Percentiles rank a stretch among this genome's conserved stretches.
Conservation (phyloP, 2,113 vertebrate genomes). For the Semicossyphus pulcher region DNA sequence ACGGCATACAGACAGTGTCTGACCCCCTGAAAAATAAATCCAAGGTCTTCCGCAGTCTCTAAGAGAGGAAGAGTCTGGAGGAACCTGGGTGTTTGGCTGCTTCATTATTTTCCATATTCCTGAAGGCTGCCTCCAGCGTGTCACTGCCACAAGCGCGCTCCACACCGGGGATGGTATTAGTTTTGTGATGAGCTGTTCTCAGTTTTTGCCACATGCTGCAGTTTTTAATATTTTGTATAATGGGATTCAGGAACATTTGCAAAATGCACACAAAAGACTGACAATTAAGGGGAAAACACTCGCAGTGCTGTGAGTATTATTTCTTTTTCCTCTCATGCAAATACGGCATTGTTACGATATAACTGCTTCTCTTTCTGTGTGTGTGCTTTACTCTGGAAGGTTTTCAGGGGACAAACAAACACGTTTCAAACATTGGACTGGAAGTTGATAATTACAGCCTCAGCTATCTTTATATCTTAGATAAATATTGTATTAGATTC, state of each 20-base stretch:
- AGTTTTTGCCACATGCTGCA: slow-evolving; percentile 5
- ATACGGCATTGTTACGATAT: background rate
- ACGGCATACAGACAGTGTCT: slow-evolving; percentile 7
- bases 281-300: slow-evolving; percentile 9
- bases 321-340: background rate
- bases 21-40: slow-evolving; percentile 45
- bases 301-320: background rate
- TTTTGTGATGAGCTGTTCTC: slow-evolving; percentile 19
- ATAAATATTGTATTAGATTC: too few relatives aligned
- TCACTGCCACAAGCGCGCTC: slow-evolving; percentile 41
- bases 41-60: slow-evolving; percentile 25
- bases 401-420: background rate
- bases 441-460: background rate
- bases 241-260: background rate
- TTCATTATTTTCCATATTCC: slow-evolving; percentile 52
- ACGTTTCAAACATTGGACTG: background rate
- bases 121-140: slow-evolving; percentile 50
- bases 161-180: slow-evolving; percentile 26
- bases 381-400: background rate
- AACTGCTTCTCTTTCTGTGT: background rate
- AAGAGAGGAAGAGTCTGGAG: slow-evolving; percentile 8
- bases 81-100: slow-evolving; percentile 20
- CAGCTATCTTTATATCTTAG: too few relatives aligned
- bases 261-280: background rate
- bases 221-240: slow-evolving; percentile 36